Base-by-base conservation (phyloP, 2,113 vertebrate species). In the Oreocharis arfaki region DNA sequence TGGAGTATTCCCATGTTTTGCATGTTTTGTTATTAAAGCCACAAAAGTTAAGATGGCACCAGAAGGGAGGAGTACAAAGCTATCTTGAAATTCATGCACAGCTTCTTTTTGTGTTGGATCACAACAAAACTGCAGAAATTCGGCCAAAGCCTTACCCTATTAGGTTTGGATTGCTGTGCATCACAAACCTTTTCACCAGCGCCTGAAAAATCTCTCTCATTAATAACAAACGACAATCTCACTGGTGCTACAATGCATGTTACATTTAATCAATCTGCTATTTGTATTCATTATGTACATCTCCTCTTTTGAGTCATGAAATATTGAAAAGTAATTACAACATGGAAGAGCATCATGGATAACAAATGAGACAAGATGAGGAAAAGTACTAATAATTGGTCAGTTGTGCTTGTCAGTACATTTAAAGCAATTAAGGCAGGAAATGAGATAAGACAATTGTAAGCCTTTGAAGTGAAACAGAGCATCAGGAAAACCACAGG, bases 271-370 rank as follows among this genome's bases (percentile, higher is more conserved):
- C 97, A 95, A 90, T 97, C 94, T 95, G 89, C 93, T 94, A 82
- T 98, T 97, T 96, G 95, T 97, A 97, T 98, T 98, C 97, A 97
- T 97, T 96, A 97, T 95, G 96, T 92, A 95, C 86, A 85, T 65
- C 91, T 95, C 94, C 94, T 95, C 94, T 98, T 98, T 89, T 97
- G 91, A 97, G 95, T 96, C 93, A 97, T 98, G 97, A 98, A 98
- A 98, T 97, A 98, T 97, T 97, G 97, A 98, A 95, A 96, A 96
- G 87, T 93, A 92, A 53, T 97, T 96, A 95, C 83, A 91, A 97
- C 87, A 46, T 52, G 94, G 95, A 97, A 95, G 88, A 91, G 70
- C 83, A 96, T 94, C 93, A 16, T 63, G 81, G 97, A 97, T 97
- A 97, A 96, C 96, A 97, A 97, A 97, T 93, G 95, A 96, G 95